Base-by-base conservation (phyloP, 2,888 invertebrate species). In the Ptychoptera contaminata region DNA sequence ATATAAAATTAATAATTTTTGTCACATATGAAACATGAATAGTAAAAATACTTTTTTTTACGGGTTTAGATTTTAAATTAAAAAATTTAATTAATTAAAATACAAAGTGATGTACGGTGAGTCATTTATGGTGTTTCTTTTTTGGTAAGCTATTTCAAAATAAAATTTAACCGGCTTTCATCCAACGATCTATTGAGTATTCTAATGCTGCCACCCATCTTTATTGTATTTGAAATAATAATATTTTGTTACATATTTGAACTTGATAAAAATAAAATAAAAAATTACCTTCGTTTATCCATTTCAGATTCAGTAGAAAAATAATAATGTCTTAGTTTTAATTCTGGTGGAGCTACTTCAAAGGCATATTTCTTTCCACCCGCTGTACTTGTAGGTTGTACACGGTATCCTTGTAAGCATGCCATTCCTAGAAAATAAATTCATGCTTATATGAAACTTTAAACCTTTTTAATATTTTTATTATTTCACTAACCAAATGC, bases 131-230 rank as follows among this genome's bases (percentile, higher is more conserved):
- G n/a, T n/a, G n/a, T n/a, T n/a, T n/a, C n/a, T n/a, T n/a, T n/a
- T n/a, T n/a, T n/a, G n/a, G n/a, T n/a, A n/a, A n/a, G 7, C 10
- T 7, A 31, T n/a, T 23, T 23, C 3, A 23, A 23, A 23, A 23
- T 23, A 23, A 23, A 23, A 23, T 23, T 64, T 65, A 65, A 56
- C 62, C 62, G 55, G 83, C 80, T 67, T 83, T 84, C 69, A 85
- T 78, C 84, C 92, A 93, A 55, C 90, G 76, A 65, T 92, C 91
- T 68, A 93, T 92, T 47, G 92, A 91, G 63, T 90, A 92, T 65
- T 92, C 92, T 59, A 92, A 67, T 48, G 91, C 91, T 49, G 91
- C 87, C 63, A 92, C 76, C 92, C 92, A 93, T 56, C 92, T 92
- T 68, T 48, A 54, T 57, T 51, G 40, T 42, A 42, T 37, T 38